Percentiles rank a stretch among this genome's conserved stretches.
These are phyloP conservation scores for Bujurquina vittata DNA, from an alignment of 2,113 vertebrate genomes.

Conservation along the genomic window DNA sequence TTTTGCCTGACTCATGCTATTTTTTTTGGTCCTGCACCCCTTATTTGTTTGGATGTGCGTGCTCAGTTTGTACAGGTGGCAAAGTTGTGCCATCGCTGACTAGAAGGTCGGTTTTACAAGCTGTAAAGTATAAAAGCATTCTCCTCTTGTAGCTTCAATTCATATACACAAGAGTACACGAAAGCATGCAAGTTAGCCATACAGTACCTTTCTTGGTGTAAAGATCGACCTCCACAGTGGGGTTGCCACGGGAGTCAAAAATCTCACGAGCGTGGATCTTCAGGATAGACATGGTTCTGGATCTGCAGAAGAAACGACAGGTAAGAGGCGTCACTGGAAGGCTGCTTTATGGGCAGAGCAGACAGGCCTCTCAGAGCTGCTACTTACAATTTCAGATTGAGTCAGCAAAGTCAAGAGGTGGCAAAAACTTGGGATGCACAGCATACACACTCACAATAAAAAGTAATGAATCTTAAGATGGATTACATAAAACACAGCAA, in stretches of 20 bases:
- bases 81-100: neutral
- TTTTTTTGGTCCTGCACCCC: too few species aligned
- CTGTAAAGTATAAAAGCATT: neutral
- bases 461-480: neutral
- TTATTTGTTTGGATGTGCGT: too few species aligned
- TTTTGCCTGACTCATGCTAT: too few species aligned
- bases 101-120: neutral
- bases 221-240: slow-evolving; percentile 96
- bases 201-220: slow-evolving; percentile 89
- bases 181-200: neutral
- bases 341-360: neutral
- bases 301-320: slow-evolving; percentile 69
- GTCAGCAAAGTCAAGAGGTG: slow-evolving; percentile 8
- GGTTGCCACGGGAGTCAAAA: slow-evolving; percentile 98
- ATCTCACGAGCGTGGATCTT: slow-evolving; percentile 93
- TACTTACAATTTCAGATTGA: slow-evolving; percentile 14
- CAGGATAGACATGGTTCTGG: slow-evolving; percentile 89
- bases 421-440: neutral
- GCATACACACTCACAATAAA: neutral
- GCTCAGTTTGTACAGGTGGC: too few species aligned
- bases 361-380: neutral
- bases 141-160: neutral
- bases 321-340: neutral
- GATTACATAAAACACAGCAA: neutral
- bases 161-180: fast-evolving